These are phyloP conservation scores for Tetraneura akinire DNA, from an alignment of 1,140 invertebrate genomes.

Conservation along the genomic window DNA sequence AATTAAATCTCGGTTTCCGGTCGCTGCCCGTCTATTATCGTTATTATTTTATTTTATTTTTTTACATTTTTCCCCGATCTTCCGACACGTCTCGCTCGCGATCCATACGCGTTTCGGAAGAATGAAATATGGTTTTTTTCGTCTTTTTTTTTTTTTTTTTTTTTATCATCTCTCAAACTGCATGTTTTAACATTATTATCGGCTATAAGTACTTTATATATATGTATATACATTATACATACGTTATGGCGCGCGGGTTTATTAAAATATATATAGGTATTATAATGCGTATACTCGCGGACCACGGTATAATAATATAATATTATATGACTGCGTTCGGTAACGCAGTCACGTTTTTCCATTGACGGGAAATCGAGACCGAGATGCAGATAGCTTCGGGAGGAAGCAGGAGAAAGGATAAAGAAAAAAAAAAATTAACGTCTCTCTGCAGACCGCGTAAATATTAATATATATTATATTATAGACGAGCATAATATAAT, in stretches of 20 bases:
- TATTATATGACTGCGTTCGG: background rate
- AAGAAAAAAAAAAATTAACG: background rate
- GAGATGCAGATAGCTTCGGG: background rate
- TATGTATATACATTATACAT: too few relatives aligned
- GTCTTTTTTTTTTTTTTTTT: too few relatives aligned
- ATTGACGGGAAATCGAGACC: constrained; percentile 25
- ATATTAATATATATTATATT: too few relatives aligned
- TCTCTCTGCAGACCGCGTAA: background rate
- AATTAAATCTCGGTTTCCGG: constrained; percentile 37
- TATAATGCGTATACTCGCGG: too few relatives aligned
- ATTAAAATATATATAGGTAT: too few relatives aligned
- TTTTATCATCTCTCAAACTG: background rate
- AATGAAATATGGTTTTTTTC: background rate
- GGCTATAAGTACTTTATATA: too few relatives aligned
- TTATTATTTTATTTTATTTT: background rate
- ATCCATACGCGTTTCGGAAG: background rate
- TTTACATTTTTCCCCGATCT: background rate
- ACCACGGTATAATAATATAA: background rate
- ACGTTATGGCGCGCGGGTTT: too few relatives aligned
- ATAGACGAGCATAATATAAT: too few relatives aligned
- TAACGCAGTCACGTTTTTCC: constrained; percentile 34
- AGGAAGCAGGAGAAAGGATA: background rate
- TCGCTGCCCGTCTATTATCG: background rate
- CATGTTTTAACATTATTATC: too few relatives aligned
- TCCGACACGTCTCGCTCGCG: too few relatives aligned